A percentile compares a stretch with the other conserved stretches of the same genome.
phyloP scores from a whole-genome alignment of 1,140 invertebrate species.

The Drosophila simulans region DNA sequence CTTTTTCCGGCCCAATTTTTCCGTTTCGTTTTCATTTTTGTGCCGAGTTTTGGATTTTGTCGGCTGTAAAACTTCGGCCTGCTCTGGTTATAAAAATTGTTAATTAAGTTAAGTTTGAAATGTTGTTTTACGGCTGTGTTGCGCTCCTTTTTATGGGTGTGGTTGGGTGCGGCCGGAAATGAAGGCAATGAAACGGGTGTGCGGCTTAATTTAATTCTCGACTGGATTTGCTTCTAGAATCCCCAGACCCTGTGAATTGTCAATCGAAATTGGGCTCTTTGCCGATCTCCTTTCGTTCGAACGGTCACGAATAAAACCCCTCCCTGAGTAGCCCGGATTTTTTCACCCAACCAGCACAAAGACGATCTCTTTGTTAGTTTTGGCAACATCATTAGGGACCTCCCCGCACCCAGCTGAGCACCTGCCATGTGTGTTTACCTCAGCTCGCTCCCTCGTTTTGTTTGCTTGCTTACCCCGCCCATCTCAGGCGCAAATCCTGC shows the following conservation, averaged over 20 bases:
- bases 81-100: constrained; percentile 64
- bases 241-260: neutral
- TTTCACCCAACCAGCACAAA: neutral
- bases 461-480: constrained; percentile 53
- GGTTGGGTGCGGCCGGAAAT: constrained; percentile 41
- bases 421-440: constrained; percentile 6
- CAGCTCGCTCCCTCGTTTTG: constrained; percentile 41
- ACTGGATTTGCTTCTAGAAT: constrained; percentile 5
- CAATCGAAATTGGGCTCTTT: constrained; percentile 12
- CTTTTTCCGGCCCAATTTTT: constrained; percentile 32
- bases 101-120: constrained; percentile 74
- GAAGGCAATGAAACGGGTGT: constrained; percentile 37
- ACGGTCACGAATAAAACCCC: neutral
- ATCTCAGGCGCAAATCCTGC: constrained; percentile 51
- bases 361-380: constrained; percentile 17
- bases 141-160: constrained; percentile 42
- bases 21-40: constrained; percentile 35
- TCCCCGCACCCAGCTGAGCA: constrained; percentile 28
- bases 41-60: constrained; percentile 40
- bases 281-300: neutral
- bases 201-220: constrained; percentile 31
- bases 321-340: constrained; percentile 27
- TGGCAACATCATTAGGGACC: constrained; percentile 62
- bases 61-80: constrained; percentile 43
- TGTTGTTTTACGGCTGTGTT: constrained; percentile 61